Percentiles rank a stretch among this genome's conserved stretches.
phyloP scores from a whole-genome alignment of 1,140 invertebrate species.

The Panagrolaimus sp. region DNA sequence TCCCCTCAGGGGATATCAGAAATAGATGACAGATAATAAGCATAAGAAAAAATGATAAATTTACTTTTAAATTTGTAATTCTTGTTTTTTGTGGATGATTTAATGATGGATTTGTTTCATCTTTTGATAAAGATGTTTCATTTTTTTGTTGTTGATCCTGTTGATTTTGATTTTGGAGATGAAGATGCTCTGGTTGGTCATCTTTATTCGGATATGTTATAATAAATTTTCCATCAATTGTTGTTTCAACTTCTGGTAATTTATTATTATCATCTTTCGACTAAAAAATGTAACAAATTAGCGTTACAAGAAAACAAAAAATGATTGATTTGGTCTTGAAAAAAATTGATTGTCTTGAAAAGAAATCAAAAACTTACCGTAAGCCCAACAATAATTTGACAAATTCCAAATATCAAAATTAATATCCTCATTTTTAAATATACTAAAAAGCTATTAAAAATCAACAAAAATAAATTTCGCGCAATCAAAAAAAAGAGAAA shows the following conservation, averaged over 20 bases:
- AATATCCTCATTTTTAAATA: too few species aligned
- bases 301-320: background rate
- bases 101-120: background rate
- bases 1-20: too few species aligned
- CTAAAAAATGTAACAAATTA: background rate
- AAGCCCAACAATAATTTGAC: background rate
- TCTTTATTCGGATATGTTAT: background rate
- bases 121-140: background rate
- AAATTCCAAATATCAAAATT: background rate
- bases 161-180: background rate
- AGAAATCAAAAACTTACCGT: background rate
- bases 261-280: background rate
- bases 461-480: too few species aligned
- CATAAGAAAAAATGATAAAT: too few species aligned
- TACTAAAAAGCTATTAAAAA: too few species aligned
- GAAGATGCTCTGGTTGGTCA: background rate
- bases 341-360: background rate
- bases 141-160: background rate
- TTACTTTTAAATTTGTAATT: too few species aligned
- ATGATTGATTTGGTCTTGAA: background rate
- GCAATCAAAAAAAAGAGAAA: too few species aligned
- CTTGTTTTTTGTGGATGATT: too few species aligned
- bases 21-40: too few species aligned
- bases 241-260: conserved; percentile 5
- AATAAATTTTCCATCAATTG: background rate